Percentiles rank a stretch among this genome's conserved stretches.
phyloP scores from a whole-genome alignment of 2,113 vertebrate genomes.

The Catharus bicknelli region DNA sequence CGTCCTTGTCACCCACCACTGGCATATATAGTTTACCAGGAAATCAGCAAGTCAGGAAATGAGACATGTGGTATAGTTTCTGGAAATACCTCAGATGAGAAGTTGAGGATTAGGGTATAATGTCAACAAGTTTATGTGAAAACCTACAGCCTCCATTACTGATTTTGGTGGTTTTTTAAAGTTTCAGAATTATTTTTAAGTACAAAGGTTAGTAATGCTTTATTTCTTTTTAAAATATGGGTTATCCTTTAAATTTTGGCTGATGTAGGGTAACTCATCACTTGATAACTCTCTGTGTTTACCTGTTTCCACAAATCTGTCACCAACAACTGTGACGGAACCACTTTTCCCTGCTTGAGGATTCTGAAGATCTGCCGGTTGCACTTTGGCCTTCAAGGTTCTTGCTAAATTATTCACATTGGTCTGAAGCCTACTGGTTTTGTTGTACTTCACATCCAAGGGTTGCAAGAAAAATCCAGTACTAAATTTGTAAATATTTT shows the following conservation, averaged over 20 bases:
- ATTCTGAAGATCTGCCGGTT: background rate
- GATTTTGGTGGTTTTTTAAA: background rate
- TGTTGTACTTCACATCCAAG: background rate
- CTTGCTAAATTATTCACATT: background rate
- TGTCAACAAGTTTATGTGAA: background rate
- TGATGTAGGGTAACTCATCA: background rate
- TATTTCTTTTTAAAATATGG: background rate
- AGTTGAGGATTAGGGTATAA: background rate
- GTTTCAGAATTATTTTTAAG: background rate
- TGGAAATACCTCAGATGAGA: background rate
- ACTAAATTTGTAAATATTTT: background rate
- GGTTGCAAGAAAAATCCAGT: background rate
- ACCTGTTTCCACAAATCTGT: background rate
- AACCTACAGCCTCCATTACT: background rate
- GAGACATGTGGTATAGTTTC: background rate
- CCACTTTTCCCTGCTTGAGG: background rate
- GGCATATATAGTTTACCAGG: background rate
- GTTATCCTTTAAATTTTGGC: background rate
- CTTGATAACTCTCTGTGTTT: background rate
- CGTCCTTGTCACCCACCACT: background rate
- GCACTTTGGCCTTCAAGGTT: background rate
- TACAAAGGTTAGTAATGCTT: background rate
- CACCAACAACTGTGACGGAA: background rate
- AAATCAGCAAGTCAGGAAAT: background rate
- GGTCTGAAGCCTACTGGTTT: background rate